A percentile compares a stretch with the other conserved stretches of the same genome.
These are phyloP conservation scores for Actias luna DNA, from an alignment of 2,888 invertebrate species.

Conservation along the genomic window DNA sequence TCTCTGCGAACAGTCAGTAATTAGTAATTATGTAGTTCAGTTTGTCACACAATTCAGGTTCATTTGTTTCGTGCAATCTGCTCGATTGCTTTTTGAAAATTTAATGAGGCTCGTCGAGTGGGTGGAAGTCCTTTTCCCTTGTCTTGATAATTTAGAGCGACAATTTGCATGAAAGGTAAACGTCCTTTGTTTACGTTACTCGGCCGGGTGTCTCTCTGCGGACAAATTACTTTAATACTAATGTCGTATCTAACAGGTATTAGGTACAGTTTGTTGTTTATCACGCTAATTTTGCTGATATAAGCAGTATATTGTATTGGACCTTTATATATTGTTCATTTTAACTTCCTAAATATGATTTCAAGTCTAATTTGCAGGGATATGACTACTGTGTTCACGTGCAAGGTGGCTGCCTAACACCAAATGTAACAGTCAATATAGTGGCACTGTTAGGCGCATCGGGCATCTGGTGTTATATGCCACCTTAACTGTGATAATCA, in stretches of 20 bases:
- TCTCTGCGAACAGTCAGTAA: not conserved
- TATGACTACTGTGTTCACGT: no score
- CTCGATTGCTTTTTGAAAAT: slow-evolving; percentile 11
- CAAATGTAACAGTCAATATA: no score
- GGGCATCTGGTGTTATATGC: no score
- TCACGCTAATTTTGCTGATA: not conserved
- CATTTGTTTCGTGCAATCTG: slow-evolving; percentile 6
- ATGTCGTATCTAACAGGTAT: not conserved
- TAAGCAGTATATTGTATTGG: not conserved
- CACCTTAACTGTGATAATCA: no score
- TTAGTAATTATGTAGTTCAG: slow-evolving; percentile 6
- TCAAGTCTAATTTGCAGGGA: not conserved
- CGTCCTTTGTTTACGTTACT: slow-evolving; percentile 2
- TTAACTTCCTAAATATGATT: not conserved
- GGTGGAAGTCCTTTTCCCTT: slow-evolving; percentile 4
- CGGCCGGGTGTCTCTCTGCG: not conserved
- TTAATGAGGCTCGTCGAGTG: slow-evolving; percentile 9
- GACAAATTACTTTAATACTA: slow-evolving; percentile 1
- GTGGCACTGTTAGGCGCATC: no score
- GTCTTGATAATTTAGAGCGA: slow-evolving; percentile 11
- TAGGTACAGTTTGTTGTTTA: not conserved
- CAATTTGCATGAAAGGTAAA: slow-evolving; percentile 11
- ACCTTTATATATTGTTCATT: no score
- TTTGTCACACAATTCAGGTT: slow-evolving; percentile 10
- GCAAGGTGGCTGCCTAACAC: no score